Conservation (phyloP, 1,140 invertebrate species). For the Schlechtendalia chinensis region DNA sequence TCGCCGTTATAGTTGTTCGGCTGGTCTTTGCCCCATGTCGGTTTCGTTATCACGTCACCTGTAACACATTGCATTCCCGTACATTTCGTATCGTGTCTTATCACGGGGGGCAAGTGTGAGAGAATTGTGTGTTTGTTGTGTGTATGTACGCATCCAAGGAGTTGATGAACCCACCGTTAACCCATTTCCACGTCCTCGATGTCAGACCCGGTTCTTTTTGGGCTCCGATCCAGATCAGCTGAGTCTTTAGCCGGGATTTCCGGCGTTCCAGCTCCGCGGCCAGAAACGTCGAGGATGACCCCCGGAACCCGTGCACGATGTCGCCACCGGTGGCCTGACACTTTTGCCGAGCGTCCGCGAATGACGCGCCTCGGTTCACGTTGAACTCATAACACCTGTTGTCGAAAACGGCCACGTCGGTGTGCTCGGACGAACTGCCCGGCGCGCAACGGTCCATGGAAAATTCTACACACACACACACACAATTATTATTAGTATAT, state of each 20-base stretch:
- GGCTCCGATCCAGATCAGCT: constrained; percentile 87
- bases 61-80: constrained; percentile 23
- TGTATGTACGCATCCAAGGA: no score
- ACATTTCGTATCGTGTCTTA: no score
- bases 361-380: constrained; percentile 74
- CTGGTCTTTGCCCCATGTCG: constrained; percentile 88
- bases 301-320: constrained; percentile 69
- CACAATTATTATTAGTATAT: constrained; percentile 49
- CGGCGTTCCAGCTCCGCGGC: constrained; percentile 76
- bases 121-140: no score
- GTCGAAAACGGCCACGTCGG: constrained; percentile 75
- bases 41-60: constrained; percentile 75
- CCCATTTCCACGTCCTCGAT: constrained; percentile 84
- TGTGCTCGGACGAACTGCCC: constrained; percentile 67
- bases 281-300: constrained; percentile 63
- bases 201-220: constrained; percentile 81
- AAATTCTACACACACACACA: constrained; percentile 66
- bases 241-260: constrained; percentile 75
- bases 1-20: constrained; percentile 94
- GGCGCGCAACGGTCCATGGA: constrained; percentile 76
- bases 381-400: constrained; percentile 87
- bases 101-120: no score
- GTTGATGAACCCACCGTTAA: constrained; percentile 67
- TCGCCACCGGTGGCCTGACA: constrained; percentile 77
- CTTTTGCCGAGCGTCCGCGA: constrained; percentile 72